A percentile compares a stretch with the other conserved stretches of the same genome.
Conservation (phyloP, 30 jellyfish, hydroid and myxozoan genomes). For the Turritopsis dohrnii region DNA sequence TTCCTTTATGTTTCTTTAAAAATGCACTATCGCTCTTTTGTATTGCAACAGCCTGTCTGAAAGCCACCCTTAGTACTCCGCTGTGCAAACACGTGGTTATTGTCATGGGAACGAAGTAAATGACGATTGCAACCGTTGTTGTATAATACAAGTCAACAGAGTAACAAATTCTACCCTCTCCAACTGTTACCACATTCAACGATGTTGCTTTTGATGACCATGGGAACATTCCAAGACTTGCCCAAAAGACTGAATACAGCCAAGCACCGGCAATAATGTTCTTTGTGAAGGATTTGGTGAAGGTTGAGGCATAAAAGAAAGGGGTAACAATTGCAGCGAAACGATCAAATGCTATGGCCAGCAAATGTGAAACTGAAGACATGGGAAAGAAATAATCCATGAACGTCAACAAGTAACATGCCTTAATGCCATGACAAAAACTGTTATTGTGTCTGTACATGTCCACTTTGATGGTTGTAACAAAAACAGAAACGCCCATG, state of each 20-base stretch:
- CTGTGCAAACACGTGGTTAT: slow-evolving; percentile 13
- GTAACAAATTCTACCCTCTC: slow-evolving; percentile 24
- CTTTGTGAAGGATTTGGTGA: slow-evolving; percentile 16
- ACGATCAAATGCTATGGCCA: slow-evolving; percentile 32
- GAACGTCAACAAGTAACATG: not conserved
- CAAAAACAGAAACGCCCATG: slow-evolving; percentile 29
- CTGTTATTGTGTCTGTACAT: slow-evolving; percentile 16
- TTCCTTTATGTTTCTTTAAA: not conserved
- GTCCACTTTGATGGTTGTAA: slow-evolving; percentile 19
- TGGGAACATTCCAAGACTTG: slow-evolving; percentile 26
- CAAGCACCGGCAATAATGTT: slow-evolving; percentile 1
- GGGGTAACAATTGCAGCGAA: slow-evolving; percentile 27
- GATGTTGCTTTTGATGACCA: slow-evolving; percentile 13
- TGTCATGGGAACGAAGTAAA: slow-evolving; percentile 15
- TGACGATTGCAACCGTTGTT: slow-evolving; percentile 15
- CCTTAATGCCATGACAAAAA: slow-evolving; percentile 16
- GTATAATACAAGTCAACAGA: not conserved
- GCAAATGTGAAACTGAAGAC: slow-evolving; percentile 11
- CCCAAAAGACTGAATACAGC: slow-evolving; percentile 26
- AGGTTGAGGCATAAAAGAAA: not conserved
- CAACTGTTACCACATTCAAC: not conserved
- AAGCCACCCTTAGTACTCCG: slow-evolving; percentile 6
- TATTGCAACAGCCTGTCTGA: not conserved
- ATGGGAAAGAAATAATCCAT: slow-evolving; percentile 33
- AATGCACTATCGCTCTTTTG: not conserved